Percentiles rank a stretch among this genome's conserved stretches.
Evolutionary conservation across 2,888 invertebrate genomes (phyloP).

Genomic region (Lycaena phlaeas): DNA sequence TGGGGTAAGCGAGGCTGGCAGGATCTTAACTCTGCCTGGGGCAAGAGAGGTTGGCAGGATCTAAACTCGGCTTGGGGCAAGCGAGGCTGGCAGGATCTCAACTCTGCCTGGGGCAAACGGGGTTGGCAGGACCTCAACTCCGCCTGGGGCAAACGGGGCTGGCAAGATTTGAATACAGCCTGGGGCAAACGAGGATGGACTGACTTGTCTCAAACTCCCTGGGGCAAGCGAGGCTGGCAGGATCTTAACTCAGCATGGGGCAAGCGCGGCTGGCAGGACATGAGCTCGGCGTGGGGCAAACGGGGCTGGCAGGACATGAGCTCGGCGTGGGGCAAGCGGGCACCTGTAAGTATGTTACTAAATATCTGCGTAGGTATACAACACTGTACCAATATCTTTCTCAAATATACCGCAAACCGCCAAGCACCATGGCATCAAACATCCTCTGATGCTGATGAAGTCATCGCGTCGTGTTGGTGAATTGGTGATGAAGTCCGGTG

Average conservation of each 20-base stretch:
- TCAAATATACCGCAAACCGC: too few species aligned
- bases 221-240: constrained; percentile 75
- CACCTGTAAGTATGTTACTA: constrained; percentile 38
- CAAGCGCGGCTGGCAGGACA: constrained; percentile 72
- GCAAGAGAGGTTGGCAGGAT: constrained; percentile 68
- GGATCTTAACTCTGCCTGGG: constrained; percentile 69
- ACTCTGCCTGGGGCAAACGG: constrained; percentile 73
- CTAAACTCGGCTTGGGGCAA: constrained; percentile 71
- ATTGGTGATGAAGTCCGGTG: too few species aligned
- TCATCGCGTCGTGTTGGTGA: too few species aligned
- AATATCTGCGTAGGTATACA: too few species aligned
- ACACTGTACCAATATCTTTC: too few species aligned
- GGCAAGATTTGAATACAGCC: constrained; percentile 67
- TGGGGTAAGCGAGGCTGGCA: constrained; percentile 75
- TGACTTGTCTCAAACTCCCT: constrained; percentile 66
- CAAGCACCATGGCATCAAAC: too few species aligned
- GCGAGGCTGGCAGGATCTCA: constrained; percentile 72
- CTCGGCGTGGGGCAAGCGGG: constrained; percentile 64
- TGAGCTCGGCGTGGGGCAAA: constrained; percentile 68
- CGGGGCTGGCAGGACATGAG: constrained; percentile 66
- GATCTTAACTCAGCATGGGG: constrained; percentile 59
- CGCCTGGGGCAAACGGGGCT: constrained; percentile 74
- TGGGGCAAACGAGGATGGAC: constrained; percentile 77
- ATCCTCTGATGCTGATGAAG: too few species aligned
- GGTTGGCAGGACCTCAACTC: constrained; percentile 69